phyloP scores from a whole-genome alignment of 2,888 invertebrate genomes.

The Chrysolina haemoptera region DNA sequence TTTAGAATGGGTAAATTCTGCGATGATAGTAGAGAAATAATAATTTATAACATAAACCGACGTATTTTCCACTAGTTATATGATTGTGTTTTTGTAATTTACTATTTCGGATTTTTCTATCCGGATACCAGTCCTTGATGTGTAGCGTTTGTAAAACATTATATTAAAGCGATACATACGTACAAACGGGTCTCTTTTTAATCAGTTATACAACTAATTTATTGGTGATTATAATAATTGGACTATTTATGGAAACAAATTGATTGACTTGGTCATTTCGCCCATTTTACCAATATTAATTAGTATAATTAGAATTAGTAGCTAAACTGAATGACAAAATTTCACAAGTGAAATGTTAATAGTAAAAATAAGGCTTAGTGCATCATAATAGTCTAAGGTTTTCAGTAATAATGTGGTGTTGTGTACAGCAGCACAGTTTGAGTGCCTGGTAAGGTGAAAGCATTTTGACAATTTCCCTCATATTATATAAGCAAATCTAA shows the following conservation, averaged over 20 bases:
- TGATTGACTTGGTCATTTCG: not conserved
- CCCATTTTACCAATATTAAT: not conserved
- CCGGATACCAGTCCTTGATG: not conserved
- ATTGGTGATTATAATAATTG: not conserved
- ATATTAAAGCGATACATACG: not conserved
- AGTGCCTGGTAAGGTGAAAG: too few relatives aligned
- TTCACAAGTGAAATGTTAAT: not conserved
- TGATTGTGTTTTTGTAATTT: too few relatives aligned
- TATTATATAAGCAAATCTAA: too few relatives aligned
- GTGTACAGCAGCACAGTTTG: too few relatives aligned
- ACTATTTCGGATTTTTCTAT: not conserved
- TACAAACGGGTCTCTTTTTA: not conserved
- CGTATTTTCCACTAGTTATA: too few relatives aligned
- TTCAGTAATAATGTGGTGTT: too few relatives aligned
- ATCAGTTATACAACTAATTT: constrained; percentile 5
- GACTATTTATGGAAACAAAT: not conserved
- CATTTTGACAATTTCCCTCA: too few relatives aligned
- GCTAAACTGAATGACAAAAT: not conserved
- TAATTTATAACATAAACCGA: too few relatives aligned
- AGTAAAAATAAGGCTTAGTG: too few relatives aligned
- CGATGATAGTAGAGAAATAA: too few relatives aligned
- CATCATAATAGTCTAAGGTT: too few relatives aligned
- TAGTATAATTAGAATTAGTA: not conserved
- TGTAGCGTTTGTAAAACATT: not conserved
- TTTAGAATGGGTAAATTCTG: too few relatives aligned